Percentiles rank a stretch among this genome's conserved stretches.
Evolutionary conservation across 2,113 vertebrate genomes (phyloP).

Genomic region (Notothenia coriiceps): DNA sequence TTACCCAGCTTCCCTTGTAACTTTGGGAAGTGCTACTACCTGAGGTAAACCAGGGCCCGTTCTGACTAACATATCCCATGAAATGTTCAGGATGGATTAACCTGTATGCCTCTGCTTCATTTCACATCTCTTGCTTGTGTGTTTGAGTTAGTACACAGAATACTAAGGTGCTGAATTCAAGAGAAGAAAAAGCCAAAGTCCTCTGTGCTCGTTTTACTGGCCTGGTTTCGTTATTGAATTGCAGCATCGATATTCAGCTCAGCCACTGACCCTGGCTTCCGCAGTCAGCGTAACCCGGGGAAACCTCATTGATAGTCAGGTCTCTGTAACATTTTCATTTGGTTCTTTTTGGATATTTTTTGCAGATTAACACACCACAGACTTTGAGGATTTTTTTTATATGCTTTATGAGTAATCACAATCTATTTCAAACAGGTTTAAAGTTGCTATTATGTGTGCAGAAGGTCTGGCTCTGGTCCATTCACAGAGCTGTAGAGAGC

Average conservation of each 20-base stretch:
- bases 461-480: slow-evolving; percentile 39
- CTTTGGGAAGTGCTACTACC: slow-evolving; percentile 59
- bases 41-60: slow-evolving; percentile 47
- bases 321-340: slow-evolving; percentile 6
- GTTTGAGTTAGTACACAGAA: neutral
- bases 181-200: slow-evolving; percentile 33
- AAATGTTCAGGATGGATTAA: slow-evolving; percentile 23
- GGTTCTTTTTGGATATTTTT: slow-evolving; percentile 9
- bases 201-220: slow-evolving; percentile 44
- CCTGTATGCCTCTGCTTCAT: neutral
- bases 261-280: slow-evolving; percentile 52
- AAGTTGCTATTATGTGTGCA: neutral
- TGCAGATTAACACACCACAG: neutral
- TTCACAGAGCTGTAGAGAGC: slow-evolving; percentile 17
- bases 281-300: slow-evolving; percentile 50
- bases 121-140: slow-evolving; percentile 51
- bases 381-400: neutral
- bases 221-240: slow-evolving; percentile 45
- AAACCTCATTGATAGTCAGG: slow-evolving; percentile 48
- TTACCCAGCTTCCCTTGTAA: slow-evolving; percentile 67
- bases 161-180: slow-evolving; percentile 24
- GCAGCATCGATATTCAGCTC: slow-evolving; percentile 75
- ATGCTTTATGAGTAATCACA: slow-evolving; percentile 6
- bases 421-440: slow-evolving; percentile 5
- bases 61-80: slow-evolving; percentile 33